Conservation (phyloP, 2,888 invertebrate species). For the Thereva unica region DNA sequence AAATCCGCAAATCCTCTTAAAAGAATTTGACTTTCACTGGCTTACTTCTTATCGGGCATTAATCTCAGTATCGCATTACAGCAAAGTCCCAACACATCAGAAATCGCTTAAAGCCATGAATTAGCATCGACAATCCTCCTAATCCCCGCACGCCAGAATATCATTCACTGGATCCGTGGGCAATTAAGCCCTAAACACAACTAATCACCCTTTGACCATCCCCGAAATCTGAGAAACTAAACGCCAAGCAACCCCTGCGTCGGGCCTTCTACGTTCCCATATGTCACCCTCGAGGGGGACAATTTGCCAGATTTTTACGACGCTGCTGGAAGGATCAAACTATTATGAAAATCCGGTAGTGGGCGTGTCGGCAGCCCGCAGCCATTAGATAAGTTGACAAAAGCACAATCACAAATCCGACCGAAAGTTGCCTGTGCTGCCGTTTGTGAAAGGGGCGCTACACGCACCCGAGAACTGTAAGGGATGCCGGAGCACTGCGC, state of each 20-base stretch:
- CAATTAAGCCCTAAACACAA: constrained; percentile 32
- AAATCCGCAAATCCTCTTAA: neutral
- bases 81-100: too few relatives aligned
- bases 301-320: constrained; percentile 34
- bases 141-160: neutral
- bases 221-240: constrained; percentile 22
- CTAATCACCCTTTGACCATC: constrained; percentile 20
- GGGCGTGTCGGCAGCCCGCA: constrained; percentile 33
- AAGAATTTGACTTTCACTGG: too few relatives aligned
- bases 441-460: neutral
- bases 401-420: constrained; percentile 24
- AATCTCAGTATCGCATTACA: constrained; percentile 6
- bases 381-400: constrained; percentile 31
- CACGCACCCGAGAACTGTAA: neutral
- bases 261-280: constrained; percentile 30
- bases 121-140: constrained; percentile 5
- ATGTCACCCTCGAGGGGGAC: constrained; percentile 32
- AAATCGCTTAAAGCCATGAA: constrained; percentile 14
- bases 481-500: neutral
- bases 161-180: neutral
- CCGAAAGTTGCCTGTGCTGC: constrained; percentile 17
- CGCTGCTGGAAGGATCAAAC: constrained; percentile 12
- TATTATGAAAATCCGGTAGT: constrained; percentile 17
- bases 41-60: neutral
- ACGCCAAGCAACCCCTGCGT: constrained; percentile 16